Conservation (phyloP, 2,113 vertebrate genomes). For the Climacteris rufus region DNA sequence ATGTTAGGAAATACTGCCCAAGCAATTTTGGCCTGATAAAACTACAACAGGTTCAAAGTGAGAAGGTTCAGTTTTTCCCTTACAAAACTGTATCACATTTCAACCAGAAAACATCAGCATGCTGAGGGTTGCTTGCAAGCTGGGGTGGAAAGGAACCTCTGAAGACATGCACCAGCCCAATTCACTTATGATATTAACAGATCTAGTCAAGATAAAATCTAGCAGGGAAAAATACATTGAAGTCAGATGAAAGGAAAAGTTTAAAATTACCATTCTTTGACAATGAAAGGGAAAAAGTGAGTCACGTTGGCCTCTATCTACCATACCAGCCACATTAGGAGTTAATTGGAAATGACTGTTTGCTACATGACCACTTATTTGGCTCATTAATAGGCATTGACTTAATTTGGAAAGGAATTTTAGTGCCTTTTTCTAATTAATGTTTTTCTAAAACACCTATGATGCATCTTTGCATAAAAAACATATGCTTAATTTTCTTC, state of each 20-base stretch:
- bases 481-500: background rate
- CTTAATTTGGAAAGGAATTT: conserved; percentile 37
- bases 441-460: conserved; percentile 31
- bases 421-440: conserved; percentile 31
- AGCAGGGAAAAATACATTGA: conserved; percentile 34
- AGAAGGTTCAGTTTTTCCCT: conserved; percentile 11
- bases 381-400: conserved; percentile 17
- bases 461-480: background rate
- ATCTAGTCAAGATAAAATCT: conserved; percentile 48
- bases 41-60: background rate
- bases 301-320: conserved; percentile 12
- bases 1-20: conserved; percentile 34
- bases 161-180: background rate
- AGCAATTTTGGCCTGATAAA: background rate
- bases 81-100: background rate
- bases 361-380: conserved; percentile 14
- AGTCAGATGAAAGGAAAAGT: conserved; percentile 47
- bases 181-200: background rate
- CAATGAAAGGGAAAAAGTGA: conserved; percentile 44
- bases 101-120: background rate
- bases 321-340: background rate
- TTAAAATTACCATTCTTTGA: conserved; percentile 29
- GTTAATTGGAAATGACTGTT: conserved; percentile 35
- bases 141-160: conserved; percentile 16
- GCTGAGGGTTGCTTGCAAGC: background rate